Evolutionary conservation across 64 coral and sea anemone genomes (phyloP).

Genomic region (Montipora efflorescens): DNA sequence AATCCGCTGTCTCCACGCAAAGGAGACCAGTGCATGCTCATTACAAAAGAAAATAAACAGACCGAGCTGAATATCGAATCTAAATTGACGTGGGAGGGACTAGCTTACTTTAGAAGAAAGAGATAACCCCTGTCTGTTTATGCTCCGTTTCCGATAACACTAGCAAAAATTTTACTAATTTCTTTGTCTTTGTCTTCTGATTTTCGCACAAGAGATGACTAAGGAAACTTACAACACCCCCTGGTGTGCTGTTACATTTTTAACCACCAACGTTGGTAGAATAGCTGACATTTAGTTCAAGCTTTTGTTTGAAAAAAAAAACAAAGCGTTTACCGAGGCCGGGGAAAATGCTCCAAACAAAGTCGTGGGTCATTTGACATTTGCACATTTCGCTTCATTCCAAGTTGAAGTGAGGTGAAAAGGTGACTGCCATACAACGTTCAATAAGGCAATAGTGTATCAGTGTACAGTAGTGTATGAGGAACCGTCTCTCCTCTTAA

Average conservation of each 20-base stretch:
- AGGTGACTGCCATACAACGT: no score
- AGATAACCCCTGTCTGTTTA: conserved; percentile 23
- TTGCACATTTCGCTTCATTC: not conserved
- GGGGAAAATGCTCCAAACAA: conserved; percentile 1
- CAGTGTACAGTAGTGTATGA: no score
- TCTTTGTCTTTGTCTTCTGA: not conserved
- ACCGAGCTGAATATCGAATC: not conserved
- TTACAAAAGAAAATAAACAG: not conserved
- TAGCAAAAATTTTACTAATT: conserved; percentile 21
- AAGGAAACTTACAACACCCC: not conserved
- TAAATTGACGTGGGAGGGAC: not conserved
- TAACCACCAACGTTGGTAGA: not conserved
- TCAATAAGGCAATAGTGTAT: no score
- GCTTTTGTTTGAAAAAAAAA: not conserved
- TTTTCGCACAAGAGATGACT: not conserved
- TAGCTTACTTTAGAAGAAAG: conserved; percentile 26
- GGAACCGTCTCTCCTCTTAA: no score
- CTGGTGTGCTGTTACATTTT: not conserved
- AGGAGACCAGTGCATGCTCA: not conserved
- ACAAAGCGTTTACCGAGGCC: not conserved
- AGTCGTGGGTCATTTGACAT: not conserved
- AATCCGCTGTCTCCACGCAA: not conserved
- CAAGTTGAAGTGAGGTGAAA: no score
- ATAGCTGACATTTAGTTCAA: not conserved
- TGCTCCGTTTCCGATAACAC: not conserved